These are phyloP conservation scores for Pseudorhombus dupliciocellatus DNA, from an alignment of 2,113 vertebrate species.

Conservation along the genomic window DNA sequence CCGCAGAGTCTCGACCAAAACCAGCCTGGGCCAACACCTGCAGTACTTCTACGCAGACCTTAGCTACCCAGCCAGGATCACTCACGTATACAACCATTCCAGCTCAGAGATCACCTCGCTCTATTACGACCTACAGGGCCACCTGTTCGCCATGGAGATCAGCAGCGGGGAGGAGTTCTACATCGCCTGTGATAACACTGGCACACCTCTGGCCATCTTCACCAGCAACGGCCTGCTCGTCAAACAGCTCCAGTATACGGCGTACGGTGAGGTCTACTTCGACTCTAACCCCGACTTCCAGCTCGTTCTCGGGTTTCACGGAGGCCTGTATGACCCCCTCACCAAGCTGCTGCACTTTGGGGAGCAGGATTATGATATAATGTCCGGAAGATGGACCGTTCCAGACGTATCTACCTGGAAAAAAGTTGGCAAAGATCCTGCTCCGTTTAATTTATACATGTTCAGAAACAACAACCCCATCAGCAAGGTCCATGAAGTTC, in stretches of 20 bases:
- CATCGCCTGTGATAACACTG: constrained; percentile 96
- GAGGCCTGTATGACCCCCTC: constrained; percentile 93
- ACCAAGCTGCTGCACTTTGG: constrained; percentile 97
- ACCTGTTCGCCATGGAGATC: constrained; percentile 98
- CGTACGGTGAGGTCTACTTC: constrained; percentile 96
- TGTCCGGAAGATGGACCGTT: constrained; percentile 95
- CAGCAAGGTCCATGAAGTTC: constrained; percentile 94
- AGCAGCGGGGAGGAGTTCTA: constrained; percentile 98
- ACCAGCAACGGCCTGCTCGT: constrained; percentile 96
- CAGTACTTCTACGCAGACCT: constrained; percentile 98
- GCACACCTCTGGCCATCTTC: constrained; percentile 94
- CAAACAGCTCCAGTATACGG: constrained; percentile 97
- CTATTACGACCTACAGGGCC: constrained; percentile 97
- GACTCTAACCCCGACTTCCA: constrained; percentile 98
- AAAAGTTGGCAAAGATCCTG: constrained; percentile 89
- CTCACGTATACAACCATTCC: constrained; percentile 97
- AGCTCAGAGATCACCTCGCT: constrained; percentile 97
- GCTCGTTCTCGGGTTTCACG: constrained; percentile 95
- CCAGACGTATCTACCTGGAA: constrained; percentile 94
- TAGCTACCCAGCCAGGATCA: constrained; percentile 92
- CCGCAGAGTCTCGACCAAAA: constrained; percentile 92
- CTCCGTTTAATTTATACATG: constrained; percentile 98
- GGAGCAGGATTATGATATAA: constrained; percentile 94
- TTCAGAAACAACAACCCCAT: constrained; percentile 98
- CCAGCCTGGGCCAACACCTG: constrained; percentile 91